These are phyloP conservation scores for Troides aeacus DNA, from an alignment of 2,888 invertebrate genomes.

Conservation along the genomic window DNA sequence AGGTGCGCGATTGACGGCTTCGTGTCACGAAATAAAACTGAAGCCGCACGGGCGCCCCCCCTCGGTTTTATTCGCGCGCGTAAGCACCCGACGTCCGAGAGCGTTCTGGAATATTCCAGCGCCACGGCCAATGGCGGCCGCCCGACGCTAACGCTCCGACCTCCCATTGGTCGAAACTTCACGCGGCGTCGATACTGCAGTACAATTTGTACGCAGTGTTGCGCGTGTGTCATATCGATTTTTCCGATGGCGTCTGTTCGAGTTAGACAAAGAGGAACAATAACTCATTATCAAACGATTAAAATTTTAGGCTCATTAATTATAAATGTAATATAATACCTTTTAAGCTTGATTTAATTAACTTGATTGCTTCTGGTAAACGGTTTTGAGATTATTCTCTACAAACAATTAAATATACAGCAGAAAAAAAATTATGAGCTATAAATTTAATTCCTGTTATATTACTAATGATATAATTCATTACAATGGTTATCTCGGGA, in stretches of 20 bases:
- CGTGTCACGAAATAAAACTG: conserved; percentile 65
- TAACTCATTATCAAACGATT: neutral
- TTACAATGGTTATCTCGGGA: too few relatives aligned
- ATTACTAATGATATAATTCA: too few relatives aligned
- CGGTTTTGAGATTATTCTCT: too few relatives aligned
- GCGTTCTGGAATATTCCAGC: conserved; percentile 71
- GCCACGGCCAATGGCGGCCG: conserved; percentile 53
- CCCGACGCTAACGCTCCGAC: conserved; percentile 37
- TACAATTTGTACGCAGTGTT: conserved; percentile 27
- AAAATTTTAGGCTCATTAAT: too few relatives aligned
- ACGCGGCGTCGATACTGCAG: conserved; percentile 34
- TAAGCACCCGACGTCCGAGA: conserved; percentile 61
- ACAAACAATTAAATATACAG: too few relatives aligned
- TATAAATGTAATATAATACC: too few relatives aligned
- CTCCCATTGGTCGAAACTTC: conserved; percentile 54
- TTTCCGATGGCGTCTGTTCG: conserved; percentile 4
- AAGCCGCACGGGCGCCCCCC: conserved; percentile 43
- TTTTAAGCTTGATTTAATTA: too few relatives aligned
- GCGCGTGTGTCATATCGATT: conserved; percentile 27
- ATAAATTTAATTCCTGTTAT: too few relatives aligned
- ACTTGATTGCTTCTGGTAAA: too few relatives aligned
- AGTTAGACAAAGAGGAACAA: neutral
- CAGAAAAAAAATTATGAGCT: too few relatives aligned
- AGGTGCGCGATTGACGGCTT: conserved; percentile 77
- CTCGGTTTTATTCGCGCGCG: conserved; percentile 47